Conservation (phyloP, 2,888 invertebrate species). For the Oligia strigilis region DNA sequence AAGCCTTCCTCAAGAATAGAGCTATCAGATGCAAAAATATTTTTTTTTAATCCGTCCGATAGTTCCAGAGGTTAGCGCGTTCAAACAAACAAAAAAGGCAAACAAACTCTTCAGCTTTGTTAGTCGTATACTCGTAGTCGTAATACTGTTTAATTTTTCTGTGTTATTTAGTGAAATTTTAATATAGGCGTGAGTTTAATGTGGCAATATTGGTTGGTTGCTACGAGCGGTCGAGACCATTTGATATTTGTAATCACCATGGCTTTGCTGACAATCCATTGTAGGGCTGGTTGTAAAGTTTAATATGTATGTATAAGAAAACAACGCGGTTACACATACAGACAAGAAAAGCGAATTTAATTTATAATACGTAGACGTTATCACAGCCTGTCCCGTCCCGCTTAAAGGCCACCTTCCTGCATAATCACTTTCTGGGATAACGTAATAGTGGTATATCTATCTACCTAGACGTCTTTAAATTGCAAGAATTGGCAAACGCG, state of each 20-base stretch:
- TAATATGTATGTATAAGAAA: background rate
- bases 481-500: background rate
- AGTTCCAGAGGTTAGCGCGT: too few species aligned
- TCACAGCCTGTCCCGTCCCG: background rate
- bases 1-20: too few species aligned
- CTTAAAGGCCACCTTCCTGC: too few species aligned
- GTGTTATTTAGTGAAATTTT: too few species aligned
- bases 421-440: background rate
- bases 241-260: conserved; percentile 59
- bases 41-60: too few species aligned
- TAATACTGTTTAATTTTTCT: too few species aligned
- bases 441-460: too few species aligned
- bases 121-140: too few species aligned
- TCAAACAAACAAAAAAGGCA: too few species aligned
- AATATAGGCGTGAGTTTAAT: conserved; percentile 35
- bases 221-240: conserved; percentile 49
- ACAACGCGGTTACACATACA: background rate
- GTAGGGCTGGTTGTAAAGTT: conserved; percentile 44
- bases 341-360: background rate
- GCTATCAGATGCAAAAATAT: too few species aligned
- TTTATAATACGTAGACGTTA: background rate
- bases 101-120: too few species aligned
- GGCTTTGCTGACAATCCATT: conserved; percentile 43
- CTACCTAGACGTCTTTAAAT: background rate
- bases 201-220: conserved; percentile 34